Percentiles rank a stretch among this genome's conserved stretches.
Evolutionary conservation across 2,113 vertebrate genomes (phyloP).

Genomic region (Hypomesus transpacificus): DNA sequence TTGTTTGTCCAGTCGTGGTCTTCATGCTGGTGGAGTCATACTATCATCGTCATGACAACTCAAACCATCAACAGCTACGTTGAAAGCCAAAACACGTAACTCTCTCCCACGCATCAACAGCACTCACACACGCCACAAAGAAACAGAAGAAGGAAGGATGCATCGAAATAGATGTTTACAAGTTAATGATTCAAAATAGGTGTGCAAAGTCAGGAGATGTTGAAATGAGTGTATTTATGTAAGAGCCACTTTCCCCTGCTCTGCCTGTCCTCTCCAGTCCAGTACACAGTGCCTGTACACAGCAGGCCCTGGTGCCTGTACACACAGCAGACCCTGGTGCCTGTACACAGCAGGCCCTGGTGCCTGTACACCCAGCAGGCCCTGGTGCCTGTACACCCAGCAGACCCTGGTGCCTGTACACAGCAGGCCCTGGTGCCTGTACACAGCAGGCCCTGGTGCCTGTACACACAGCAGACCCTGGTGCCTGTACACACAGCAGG

Average conservation of each 20-base stretch:
- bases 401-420: background rate
- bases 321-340: no score
- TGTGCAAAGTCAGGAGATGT: no score
- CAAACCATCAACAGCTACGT: slow-evolving; percentile 60
- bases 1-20: slow-evolving; percentile 52
- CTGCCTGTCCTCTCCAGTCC: no score
- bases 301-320: background rate
- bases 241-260: no score
- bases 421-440: background rate
- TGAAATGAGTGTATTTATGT: no score
- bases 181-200: background rate
- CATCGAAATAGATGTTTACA: slow-evolving; percentile 1
- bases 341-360: no score
- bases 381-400: background rate
- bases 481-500: no score
- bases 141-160: slow-evolving; percentile 22
- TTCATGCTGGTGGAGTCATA: slow-evolving; percentile 67
- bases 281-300: no score
- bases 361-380: no score
- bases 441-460: no score
- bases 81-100: slow-evolving; percentile 68
- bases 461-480: no score
- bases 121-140: slow-evolving; percentile 35
- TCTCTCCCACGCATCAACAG: slow-evolving; percentile 65
- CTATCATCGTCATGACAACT: slow-evolving; percentile 72